A percentile compares a stretch with the other conserved stretches of the same genome.
phyloP scores from a whole-genome alignment of 2,797 vertebrate genomes.

The Hemibagrus guttatus region DNA sequence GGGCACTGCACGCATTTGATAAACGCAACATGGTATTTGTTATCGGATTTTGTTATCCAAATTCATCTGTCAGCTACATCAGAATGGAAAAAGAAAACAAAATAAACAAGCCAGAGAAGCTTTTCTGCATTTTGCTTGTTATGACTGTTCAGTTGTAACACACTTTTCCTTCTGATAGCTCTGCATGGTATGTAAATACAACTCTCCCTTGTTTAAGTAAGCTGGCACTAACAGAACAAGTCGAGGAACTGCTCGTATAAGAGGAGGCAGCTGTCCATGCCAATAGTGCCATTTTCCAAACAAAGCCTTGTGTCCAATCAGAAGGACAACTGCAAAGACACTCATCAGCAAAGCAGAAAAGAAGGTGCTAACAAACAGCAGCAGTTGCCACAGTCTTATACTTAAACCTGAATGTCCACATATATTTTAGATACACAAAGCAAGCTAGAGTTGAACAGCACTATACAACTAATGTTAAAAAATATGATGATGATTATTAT shows the following conservation, averaged over 20 bases:
- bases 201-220: slow-evolving; percentile 46
- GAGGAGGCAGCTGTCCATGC: slow-evolving; percentile 53
- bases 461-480: too few species aligned
- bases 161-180: slow-evolving; percentile 15
- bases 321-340: slow-evolving; percentile 35
- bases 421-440: not conserved
- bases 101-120: slow-evolving; percentile 52
- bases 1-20: slow-evolving; percentile 67
- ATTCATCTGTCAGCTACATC: slow-evolving; percentile 54
- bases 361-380: slow-evolving; percentile 25
- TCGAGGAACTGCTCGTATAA: slow-evolving; percentile 43
- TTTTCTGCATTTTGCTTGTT: slow-evolving; percentile 38
- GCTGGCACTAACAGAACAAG: slow-evolving; percentile 58
- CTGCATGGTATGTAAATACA: slow-evolving; percentile 43
- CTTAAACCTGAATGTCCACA: not conserved
- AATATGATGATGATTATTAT: too few species aligned
- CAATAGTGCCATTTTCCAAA: slow-evolving; percentile 52
- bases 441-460: not conserved
- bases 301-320: slow-evolving; percentile 52
- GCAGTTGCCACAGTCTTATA: slow-evolving; percentile 9
- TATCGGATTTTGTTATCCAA: slow-evolving; percentile 49
- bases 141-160: slow-evolving; percentile 18
- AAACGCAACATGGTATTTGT: slow-evolving; percentile 61
- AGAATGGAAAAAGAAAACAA: slow-evolving; percentile 55
- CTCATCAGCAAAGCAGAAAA: slow-evolving; percentile 46